Evolutionary conservation across 2,113 vertebrate species (phyloP).

Genomic region (Pelodiscus sinensis): DNA sequence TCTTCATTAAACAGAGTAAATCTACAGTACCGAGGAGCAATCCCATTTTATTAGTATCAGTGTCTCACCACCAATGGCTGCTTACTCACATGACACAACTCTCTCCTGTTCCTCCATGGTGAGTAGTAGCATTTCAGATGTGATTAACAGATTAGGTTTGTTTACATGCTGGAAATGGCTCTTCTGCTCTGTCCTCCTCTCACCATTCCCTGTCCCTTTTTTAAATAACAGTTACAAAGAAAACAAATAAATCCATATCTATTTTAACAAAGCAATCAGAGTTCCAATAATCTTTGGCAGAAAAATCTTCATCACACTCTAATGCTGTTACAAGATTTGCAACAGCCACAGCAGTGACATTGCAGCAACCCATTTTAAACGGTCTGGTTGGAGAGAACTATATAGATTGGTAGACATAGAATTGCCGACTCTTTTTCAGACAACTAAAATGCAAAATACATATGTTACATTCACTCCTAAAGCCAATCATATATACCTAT

Average conservation of each 20-base stretch:
- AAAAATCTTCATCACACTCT: background rate
- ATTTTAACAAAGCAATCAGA: background rate
- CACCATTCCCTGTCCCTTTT: slow-evolving; percentile 5
- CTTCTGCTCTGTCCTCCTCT: background rate
- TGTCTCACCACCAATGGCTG: slow-evolving; percentile 39
- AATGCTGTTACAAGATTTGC: background rate
- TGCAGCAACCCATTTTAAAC: background rate
- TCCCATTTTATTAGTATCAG: slow-evolving; percentile 43
- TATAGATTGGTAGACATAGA: background rate
- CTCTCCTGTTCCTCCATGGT: background rate
- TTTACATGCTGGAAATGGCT: background rate
- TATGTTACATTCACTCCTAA: background rate
- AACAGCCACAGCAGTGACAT: background rate
- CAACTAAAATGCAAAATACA: background rate
- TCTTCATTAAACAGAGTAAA: background rate
- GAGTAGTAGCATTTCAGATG: background rate
- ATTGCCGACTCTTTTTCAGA: background rate
- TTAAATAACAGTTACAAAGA: background rate
- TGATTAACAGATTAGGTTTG: background rate
- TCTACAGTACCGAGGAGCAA: background rate
- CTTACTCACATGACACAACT: slow-evolving; percentile 4
- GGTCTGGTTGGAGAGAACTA: background rate
- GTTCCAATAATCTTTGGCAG: background rate
- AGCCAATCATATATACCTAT: background rate
- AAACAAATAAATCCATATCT: background rate